These are phyloP conservation scores for Elysia chlorotica DNA, from an alignment of 1,140 invertebrate genomes.

Conservation along the genomic window DNA sequence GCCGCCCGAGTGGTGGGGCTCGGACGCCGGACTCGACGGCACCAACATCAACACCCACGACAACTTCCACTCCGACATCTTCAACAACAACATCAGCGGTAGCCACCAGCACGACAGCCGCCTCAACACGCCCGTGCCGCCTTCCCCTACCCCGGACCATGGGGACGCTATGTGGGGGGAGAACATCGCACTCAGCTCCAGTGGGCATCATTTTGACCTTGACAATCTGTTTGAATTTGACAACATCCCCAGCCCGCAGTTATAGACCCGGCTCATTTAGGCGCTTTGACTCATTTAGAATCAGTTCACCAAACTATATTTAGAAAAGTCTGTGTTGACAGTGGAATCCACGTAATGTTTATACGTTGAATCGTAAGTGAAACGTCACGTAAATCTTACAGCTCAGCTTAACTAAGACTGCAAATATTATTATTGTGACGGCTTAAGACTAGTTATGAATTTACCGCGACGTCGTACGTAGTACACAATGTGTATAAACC, in stretches of 20 bases:
- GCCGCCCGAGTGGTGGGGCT: constrained; percentile 60
- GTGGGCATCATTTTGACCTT: constrained; percentile 52
- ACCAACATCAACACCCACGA: constrained; percentile 19
- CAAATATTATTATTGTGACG: no score
- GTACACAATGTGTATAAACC: no score
- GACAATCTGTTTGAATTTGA: constrained; percentile 58
- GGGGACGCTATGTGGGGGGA: constrained; percentile 50
- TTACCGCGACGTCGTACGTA: no score
- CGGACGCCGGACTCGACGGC: constrained; percentile 37
- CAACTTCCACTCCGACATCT: no score
- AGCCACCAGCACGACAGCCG: no score
- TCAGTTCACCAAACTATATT: background rate
- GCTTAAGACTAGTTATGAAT: no score
- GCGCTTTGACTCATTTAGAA: no score
- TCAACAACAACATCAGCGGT: constrained; percentile 25
- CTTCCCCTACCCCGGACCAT: constrained; percentile 39
- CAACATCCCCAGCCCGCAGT: constrained; percentile 50
- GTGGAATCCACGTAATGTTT: no score
- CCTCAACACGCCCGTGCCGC: constrained; percentile 46
- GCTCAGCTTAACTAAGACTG: no score
- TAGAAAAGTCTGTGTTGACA: no score
- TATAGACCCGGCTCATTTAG: constrained; percentile 19
- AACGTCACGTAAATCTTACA: no score
- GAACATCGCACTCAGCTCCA: constrained; percentile 39
- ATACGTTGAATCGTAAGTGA: no score